Conservation (phyloP, 2,113 vertebrate species). For the Cyanocitta stelleri region DNA sequence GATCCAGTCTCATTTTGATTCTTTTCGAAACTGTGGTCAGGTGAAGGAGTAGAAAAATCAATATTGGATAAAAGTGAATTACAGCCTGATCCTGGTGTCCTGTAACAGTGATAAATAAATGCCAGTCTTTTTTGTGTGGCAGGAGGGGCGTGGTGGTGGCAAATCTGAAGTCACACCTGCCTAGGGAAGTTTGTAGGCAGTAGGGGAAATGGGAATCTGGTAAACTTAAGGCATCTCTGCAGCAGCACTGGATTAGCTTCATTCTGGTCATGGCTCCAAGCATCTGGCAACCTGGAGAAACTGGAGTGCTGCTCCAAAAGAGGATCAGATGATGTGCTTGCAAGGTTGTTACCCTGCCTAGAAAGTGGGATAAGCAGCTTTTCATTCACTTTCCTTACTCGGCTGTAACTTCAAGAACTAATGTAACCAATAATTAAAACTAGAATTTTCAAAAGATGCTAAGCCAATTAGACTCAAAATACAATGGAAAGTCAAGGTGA, state of each 20-base stretch:
- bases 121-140: neutral
- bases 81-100: neutral
- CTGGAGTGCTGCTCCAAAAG: neutral
- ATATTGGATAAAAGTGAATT: neutral
- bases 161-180: accelerated
- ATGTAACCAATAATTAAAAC: constrained; percentile 30
- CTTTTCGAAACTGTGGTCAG: neutral
- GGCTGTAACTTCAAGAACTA: constrained; percentile 17
- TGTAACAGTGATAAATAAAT: neutral
- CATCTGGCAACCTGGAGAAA: neutral
- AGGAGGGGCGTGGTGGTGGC: neutral
- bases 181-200: accelerated
- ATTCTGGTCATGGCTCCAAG: neutral
- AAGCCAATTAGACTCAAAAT: constrained; percentile 50
- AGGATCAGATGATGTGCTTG: neutral
- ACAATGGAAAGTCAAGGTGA: constrained; percentile 57
- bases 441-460: constrained; percentile 18
- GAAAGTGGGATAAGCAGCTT: neutral
- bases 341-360: neutral
- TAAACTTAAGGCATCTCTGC: neutral
- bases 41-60: neutral
- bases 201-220: neutral
- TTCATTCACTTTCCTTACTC: neutral
- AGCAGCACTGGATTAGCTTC: neutral
- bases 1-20: neutral